Evolutionary conservation across 1,140 invertebrate genomes (phyloP), one percentile per base, ranked within the genome.

Genomic region (Drosophila gunungcola): DNA sequence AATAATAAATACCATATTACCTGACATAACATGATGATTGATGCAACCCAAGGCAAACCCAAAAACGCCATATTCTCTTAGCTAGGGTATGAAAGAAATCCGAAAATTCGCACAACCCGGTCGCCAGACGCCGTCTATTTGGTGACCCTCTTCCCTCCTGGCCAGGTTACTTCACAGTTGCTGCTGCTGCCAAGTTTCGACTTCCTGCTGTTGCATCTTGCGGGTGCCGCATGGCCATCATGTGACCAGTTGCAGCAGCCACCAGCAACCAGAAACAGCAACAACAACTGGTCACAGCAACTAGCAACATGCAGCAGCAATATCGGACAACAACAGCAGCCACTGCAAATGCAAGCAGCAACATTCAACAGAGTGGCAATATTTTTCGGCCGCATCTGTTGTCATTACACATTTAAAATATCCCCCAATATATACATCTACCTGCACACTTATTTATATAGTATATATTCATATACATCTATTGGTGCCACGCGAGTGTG

Each of bases 141-240:
- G 25, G 48, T 74, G 36, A 62, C 38, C 51, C 68, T 41, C 48
- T 72, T 73, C 36, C 67, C 73, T 75, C 53, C 21, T 75, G 52
- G 72, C 73, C 73, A 75, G 72, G 70, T 75, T 74, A 75, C 60
- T 75, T 65, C 73, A 75, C 72, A 64, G 72, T 68, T 46, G 65
- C 53, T 67, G 63, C 38, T 36, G 63, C 45, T 32, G 70, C 70
- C 72, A 56, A 38, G 52, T 52, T 75, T 75, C 60, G 61, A 75
- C 72, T 75, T 75, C 73, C 73, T 75, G 70, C 72, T 79, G 77
- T 61, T 76, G 62, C 77, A 75, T 67, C 77, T 80, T 80, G 54
- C 61, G 70, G 68, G 48, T 73, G 73, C 73, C 53, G 42, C 58
- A 36, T 63, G 58, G 54, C 67, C 73, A 75, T 57, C 57, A 75